Percentiles rank a stretch among this genome's conserved stretches.
Evolutionary conservation across 1,140 invertebrate genomes (phyloP).

Genomic region (Pogonomyrmex californicus): DNA sequence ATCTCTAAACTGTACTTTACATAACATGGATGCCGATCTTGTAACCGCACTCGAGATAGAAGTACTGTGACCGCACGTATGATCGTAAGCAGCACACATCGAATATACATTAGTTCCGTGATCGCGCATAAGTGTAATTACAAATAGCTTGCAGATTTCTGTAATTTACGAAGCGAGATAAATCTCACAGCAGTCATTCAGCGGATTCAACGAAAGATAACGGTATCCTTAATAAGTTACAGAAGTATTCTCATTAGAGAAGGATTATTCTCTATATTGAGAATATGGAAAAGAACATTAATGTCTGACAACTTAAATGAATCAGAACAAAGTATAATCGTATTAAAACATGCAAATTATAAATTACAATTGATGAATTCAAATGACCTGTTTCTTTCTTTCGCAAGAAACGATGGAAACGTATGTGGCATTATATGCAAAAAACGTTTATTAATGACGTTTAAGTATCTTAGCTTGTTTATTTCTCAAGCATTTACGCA

Average conservation of each 20-base stretch:
- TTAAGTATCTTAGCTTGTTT: not conserved
- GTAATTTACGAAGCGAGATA: not conserved
- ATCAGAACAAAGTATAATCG: not conserved
- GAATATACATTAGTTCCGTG: conserved; percentile 1
- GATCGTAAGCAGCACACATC: not conserved
- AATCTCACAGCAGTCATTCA: not conserved
- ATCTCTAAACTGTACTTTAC: conserved; percentile 11
- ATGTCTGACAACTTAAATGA: not conserved
- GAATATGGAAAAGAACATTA: not conserved
- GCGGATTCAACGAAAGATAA: not conserved
- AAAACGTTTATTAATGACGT: not conserved
- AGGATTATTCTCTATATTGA: not conserved
- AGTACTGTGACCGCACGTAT: not conserved
- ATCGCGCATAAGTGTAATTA: conserved; percentile 1
- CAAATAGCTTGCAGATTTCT: not conserved
- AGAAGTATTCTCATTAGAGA: too few species aligned
- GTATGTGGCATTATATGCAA: not conserved
- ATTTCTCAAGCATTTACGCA: not conserved
- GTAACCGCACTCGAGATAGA: not conserved
- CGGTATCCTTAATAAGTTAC: too few species aligned
- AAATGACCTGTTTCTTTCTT: not conserved
- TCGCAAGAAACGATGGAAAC: not conserved
- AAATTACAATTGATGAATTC: not conserved
- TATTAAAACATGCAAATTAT: not conserved
- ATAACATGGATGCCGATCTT: conserved; percentile 13